phyloP scores from a whole-genome alignment of 1,140 invertebrate species.

The Phortica variegata region DNA sequence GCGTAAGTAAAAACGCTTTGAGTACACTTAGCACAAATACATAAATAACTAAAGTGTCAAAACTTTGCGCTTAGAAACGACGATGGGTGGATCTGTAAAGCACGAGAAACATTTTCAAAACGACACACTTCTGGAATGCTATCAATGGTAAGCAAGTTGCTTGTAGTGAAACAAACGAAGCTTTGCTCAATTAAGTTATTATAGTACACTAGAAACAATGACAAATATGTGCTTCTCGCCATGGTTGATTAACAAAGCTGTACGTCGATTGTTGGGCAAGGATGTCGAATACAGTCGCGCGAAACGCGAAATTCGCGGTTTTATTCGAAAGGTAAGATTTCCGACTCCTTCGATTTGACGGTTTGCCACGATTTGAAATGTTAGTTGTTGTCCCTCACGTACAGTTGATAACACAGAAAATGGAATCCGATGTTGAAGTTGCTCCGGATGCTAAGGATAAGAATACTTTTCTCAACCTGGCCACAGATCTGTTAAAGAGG shows the following conservation, averaged over 20 bases:
- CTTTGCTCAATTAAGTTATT: not conserved
- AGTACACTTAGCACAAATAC: too few species aligned
- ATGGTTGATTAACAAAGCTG: constrained; percentile 25
- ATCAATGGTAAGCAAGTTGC: constrained; percentile 44
- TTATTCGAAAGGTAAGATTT: constrained; percentile 33
- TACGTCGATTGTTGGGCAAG: constrained; percentile 25
- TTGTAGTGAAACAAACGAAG: too few species aligned
- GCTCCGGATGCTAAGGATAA: constrained; percentile 16
- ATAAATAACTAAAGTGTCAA: too few species aligned
- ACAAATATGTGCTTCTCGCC: constrained; percentile 49
- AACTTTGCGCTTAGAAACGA: too few species aligned
- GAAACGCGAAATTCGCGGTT: constrained; percentile 34
- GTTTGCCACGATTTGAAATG: too few species aligned
- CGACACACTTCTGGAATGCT: constrained; percentile 26
- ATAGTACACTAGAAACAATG: constrained; percentile 31
- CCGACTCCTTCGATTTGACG: not conserved
- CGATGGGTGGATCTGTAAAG: constrained; percentile 42
- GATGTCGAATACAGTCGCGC: constrained; percentile 24
- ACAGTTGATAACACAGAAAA: constrained; percentile 32
- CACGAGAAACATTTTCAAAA: constrained; percentile 19
- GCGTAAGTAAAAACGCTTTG: constrained; percentile 26
- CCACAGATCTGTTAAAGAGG: constrained; percentile 16
- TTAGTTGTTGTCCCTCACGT: not conserved
- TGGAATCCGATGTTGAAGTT: constrained; percentile 15
- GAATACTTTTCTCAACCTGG: constrained; percentile 38